phyloP scores from a whole-genome alignment of 2,888 invertebrate genomes.

The Cataglyphis altisquamis region DNA sequence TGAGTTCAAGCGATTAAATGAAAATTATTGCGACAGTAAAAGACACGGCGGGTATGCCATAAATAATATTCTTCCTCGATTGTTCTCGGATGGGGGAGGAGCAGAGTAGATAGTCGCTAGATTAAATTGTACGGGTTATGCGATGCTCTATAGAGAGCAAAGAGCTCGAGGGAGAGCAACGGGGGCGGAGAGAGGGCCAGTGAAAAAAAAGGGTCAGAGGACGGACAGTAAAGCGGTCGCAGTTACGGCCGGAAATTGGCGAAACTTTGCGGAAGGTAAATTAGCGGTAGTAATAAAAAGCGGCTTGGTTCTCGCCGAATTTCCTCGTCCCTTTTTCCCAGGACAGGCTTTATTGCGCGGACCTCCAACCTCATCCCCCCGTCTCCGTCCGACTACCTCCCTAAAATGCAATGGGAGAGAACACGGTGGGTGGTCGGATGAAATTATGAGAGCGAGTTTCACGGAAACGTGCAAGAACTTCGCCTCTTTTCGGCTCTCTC shows the following conservation, averaged over 20 bases:
- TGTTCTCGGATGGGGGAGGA: constrained; percentile 22
- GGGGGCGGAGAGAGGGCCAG: constrained; percentile 1
- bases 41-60: background rate
- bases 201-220: constrained; percentile 62
- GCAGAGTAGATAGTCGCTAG: constrained; percentile 55
- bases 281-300: constrained; percentile 80
- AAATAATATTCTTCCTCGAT: constrained; percentile 37
- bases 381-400: background rate
- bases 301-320: constrained; percentile 68
- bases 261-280: constrained; percentile 80
- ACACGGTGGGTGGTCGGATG: constrained; percentile 19
- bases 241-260: constrained; percentile 77
- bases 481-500: background rate
- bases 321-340: constrained; percentile 54
- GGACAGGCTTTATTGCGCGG: constrained; percentile 45
- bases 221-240: constrained; percentile 73
- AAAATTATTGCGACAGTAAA: constrained; percentile 30
- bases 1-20: background rate
- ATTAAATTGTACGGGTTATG: constrained; percentile 66
- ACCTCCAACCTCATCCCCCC: constrained; percentile 22
- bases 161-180: constrained; percentile 43
- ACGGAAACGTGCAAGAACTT: constrained; percentile 57
- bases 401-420: constrained; percentile 38
- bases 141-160: constrained; percentile 45
- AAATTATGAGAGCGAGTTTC: constrained; percentile 67